Base-by-base conservation (phyloP, 1,140 invertebrate genomes). In the Lethocerus indicus region DNA sequence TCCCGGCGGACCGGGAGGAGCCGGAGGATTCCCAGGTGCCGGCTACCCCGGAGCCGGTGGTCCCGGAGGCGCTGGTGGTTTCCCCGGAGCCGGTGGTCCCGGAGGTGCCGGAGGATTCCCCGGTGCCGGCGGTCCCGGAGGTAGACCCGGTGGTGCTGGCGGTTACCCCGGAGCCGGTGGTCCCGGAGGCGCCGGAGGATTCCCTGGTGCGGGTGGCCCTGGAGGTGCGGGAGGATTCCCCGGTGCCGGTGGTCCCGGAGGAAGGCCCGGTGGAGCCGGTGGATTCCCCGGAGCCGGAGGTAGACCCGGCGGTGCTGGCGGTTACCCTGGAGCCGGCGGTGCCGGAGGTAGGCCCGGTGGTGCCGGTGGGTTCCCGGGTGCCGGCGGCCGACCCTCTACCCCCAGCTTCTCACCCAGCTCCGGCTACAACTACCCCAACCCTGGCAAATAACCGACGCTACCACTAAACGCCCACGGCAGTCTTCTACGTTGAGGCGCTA, bases 111-210 rank as follows among this genome's bases (percentile, higher is more conserved):
- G 28, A 14, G 53, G 53, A 36, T 42, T 26, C 20, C n/a, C 36
- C 62, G 60, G 61, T 62, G 58, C 63, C 55, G 56, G 61, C 59
- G 60, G 60, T 59, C 56, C 54, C 56, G 40, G 42, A 46, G 18
- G 35, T 29, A 29, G 35, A 14, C 18, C 36, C 13, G 35, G 7
- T 27, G 45, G 49, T 29, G 39, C n/a, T 7, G 24, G 39, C 20
- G 47, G 39, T 24, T 28, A 23, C 36, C 43, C 39, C 39, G 49
- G 56, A 58, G 40, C 57, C 54, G 61, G 56, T 55, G 59, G 57
- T 57, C 57, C 57, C 46, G 47, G 37, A 27, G 45, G 47, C 25
- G 27, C 40, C 26, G 29, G 50, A 29, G 25, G 9, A 4, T 47
- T 47, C 27, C 24, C 39, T 40, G 47, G 47, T 16, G 6, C 7